Conservation (phyloP, 2,797 vertebrate genomes). For the Psittacula derbiana region DNA sequence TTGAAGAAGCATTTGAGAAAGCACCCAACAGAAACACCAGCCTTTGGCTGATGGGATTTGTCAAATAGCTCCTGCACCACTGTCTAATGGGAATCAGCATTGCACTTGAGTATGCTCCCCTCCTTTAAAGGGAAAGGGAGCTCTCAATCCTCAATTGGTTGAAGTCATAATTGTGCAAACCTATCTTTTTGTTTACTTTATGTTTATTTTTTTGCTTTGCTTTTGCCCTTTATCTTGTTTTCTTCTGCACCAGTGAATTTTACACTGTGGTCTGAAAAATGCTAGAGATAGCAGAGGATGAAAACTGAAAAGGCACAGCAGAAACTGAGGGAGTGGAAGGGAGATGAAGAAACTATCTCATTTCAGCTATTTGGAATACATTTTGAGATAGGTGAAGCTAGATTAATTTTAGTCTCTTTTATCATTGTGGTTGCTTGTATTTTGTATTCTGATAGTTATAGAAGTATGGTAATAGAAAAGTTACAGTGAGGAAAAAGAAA, state of each 20-base stretch:
- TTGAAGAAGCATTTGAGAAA: not conserved
- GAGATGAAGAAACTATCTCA: not conserved
- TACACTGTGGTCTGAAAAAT: not conserved
- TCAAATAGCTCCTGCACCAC: not conserved
- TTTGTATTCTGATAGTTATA: not conserved
- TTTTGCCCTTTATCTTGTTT: not conserved
- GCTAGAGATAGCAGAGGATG: not conserved
- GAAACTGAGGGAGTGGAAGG: not conserved
- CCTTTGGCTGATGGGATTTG: not conserved
- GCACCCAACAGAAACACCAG: not conserved
- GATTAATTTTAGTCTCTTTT: not conserved
- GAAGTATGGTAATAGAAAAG: not conserved
- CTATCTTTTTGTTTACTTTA: not conserved
- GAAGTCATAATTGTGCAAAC: not conserved
- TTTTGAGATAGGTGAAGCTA: not conserved
- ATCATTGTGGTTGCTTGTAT: not conserved
- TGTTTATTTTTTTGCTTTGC: not conserved
- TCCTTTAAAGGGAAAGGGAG: not conserved
- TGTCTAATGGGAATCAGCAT: not conserved
- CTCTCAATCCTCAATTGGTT: fast-evolving
- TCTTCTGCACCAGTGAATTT: not conserved
- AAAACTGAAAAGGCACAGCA: not conserved
- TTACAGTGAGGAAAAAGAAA: not conserved
- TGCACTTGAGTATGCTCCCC: fast-evolving
- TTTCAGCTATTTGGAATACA: not conserved